Base-by-base conservation (phyloP, 2,797 vertebrate genomes). In the Lepus oiostolus region DNA sequence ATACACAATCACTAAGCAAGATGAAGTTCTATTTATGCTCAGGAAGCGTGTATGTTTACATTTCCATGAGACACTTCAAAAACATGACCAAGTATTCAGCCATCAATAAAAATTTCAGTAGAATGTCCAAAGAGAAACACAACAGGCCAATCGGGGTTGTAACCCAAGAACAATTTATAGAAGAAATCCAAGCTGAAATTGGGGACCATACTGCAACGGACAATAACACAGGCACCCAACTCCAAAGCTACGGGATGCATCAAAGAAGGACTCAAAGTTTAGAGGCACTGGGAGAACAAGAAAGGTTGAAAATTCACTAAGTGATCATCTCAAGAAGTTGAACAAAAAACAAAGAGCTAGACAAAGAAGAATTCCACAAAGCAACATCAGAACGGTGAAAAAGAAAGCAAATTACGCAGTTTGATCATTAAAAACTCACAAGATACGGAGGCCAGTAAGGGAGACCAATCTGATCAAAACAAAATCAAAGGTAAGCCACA, bases 121-220 rank as follows among this genome's bases (percentile, higher is more conserved):
- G 82, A 96, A 82, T 17, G 28, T 81, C 65, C 47, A 86, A 93
- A 93, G 81, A 70, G 8, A 81, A 83, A 83, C 14, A 65, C 7
- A 54, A 50, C 0, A 28, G 63, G 50, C 32, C 17, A 47, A 35
- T 60, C 4, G 52, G 58, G 62, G 26, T 16, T 84, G 38, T 89
- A 74, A n/a, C 68, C 13, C 76, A 30, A 72, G 80, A 70, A 50
- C 81, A 62, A 92, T 63, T 96, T 90, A 50, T 38, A 47, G 70
- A 80, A 81, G 85, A 74, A 94, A 87, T 88, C 58, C 75, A 88
- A 85, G 81, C 74, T 70, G 77, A 91, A 87, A 85, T 77, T 74
- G 90, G 60, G 76, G 50, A 77, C 63, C 2, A 1, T 4, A 0
- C 3, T 63, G 58, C 7, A 52, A 71, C 3, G 65, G 74, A n/a